These are phyloP conservation scores for Proterorhinus semilunaris DNA, from an alignment of 2,113 vertebrate genomes.

Conservation along the genomic window DNA sequence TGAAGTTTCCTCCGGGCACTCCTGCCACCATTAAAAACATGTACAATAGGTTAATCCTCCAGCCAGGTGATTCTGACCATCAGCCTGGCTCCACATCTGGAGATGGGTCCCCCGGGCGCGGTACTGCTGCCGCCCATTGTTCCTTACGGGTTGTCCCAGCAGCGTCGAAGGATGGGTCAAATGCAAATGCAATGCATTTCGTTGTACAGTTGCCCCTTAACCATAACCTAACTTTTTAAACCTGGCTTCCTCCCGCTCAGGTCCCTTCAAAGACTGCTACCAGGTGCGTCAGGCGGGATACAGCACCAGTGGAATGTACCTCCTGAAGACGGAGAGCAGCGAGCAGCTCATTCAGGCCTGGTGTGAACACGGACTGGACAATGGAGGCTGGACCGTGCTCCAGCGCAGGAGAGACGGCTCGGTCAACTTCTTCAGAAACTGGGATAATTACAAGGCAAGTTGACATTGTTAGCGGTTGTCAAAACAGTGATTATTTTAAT, in stretches of 20 bases:
- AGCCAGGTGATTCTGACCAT: too few relatives aligned
- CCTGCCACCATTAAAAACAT: too few relatives aligned
- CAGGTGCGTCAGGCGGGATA: constrained; percentile 90
- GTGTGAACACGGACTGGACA: constrained; percentile 95
- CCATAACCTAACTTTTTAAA: not conserved
- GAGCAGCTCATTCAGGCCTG: constrained; percentile 88
- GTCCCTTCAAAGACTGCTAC: constrained; percentile 93
- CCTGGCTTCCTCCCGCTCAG: constrained; percentile 63
- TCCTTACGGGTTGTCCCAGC: too few relatives aligned
- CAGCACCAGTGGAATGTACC: constrained; percentile 90
- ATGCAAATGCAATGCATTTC: too few relatives aligned
- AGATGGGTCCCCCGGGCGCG: too few relatives aligned
- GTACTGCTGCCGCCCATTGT: too few relatives aligned
- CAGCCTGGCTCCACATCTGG: too few relatives aligned
- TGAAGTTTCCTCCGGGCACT: too few relatives aligned
- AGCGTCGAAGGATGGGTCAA: too few relatives aligned
- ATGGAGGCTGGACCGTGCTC: constrained; percentile 96
- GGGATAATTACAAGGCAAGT: constrained; percentile 97
- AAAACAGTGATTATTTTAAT: too few relatives aligned
- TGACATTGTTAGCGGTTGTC: not conserved
- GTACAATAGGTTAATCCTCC: too few relatives aligned
- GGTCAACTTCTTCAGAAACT: constrained; percentile 98
- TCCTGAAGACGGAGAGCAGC: constrained; percentile 85
- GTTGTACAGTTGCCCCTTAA: too few relatives aligned
- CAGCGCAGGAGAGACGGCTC: constrained; percentile 94